Conservation (phyloP, 1,140 invertebrate genomes). For the Pissodes strobi region DNA sequence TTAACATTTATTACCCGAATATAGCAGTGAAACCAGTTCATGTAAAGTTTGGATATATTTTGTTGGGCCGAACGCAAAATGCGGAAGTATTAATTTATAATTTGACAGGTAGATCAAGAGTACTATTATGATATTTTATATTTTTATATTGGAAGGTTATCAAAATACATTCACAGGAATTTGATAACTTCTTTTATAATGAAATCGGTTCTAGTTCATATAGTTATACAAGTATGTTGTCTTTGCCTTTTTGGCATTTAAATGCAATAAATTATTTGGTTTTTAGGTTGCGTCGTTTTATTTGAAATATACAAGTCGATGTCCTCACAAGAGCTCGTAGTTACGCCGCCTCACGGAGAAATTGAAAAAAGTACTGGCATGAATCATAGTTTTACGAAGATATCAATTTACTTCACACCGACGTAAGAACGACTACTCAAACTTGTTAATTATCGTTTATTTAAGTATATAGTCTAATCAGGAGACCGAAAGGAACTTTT, state of each 20-base stretch:
- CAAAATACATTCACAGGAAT: too few species aligned
- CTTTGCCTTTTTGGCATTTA: not conserved
- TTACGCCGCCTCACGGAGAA: constrained; percentile 30
- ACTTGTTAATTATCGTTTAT: too few species aligned
- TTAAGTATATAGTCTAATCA: too few species aligned
- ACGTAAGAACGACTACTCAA: too few species aligned
- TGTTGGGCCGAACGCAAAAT: constrained; percentile 33
- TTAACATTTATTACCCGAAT: constrained; percentile 36
- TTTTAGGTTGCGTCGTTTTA: constrained; percentile 30
- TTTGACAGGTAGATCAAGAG: constrained; percentile 38
- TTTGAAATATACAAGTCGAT: constrained; percentile 40
- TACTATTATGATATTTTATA: too few species aligned
- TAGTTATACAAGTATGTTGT: too few species aligned
- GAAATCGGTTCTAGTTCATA: too few species aligned
- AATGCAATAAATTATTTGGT: not conserved
- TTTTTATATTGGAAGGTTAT: too few species aligned
- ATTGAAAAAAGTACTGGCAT: constrained; percentile 22
- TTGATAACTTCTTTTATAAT: too few species aligned
- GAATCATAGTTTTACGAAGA: constrained; percentile 17
- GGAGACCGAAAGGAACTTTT: too few species aligned
- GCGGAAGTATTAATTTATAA: constrained; percentile 30
- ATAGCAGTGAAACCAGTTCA: constrained; percentile 31
- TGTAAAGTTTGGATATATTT: constrained; percentile 36
- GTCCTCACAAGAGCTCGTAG: constrained; percentile 14
- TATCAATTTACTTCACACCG: constrained; percentile 40